Conservation (phyloP, 2,797 vertebrate genomes). For the Smutsia gigantea region DNA sequence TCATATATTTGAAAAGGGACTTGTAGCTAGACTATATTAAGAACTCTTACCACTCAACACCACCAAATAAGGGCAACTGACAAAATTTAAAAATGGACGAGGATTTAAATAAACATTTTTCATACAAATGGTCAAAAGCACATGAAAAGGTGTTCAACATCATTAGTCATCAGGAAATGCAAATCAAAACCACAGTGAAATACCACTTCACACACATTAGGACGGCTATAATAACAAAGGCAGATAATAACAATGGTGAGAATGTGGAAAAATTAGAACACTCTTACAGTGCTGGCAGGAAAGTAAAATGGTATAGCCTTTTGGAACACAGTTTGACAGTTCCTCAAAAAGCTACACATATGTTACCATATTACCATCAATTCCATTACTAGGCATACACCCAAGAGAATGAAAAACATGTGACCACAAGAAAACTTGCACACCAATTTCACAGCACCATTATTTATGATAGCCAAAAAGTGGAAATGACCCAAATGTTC, state of each 20-base stretch:
- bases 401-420: constrained; percentile 3
- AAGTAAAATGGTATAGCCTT: not conserved
- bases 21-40: not conserved
- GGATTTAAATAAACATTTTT: not conserved
- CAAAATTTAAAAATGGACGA: not conserved
- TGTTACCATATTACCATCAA: not conserved
- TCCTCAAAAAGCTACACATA: not conserved
- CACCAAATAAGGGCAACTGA: not conserved
- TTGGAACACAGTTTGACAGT: not conserved
- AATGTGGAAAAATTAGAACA: not conserved
- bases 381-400: not conserved
- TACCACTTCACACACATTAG: not conserved
- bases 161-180: not conserved
- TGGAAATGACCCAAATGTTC: not conserved
- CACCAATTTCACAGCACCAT: not conserved
- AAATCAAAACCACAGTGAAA: not conserved
- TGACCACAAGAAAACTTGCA: not conserved
- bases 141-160: not conserved
- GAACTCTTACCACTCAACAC: not conserved
- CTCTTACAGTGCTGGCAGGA: not conserved
- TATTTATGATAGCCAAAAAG: not conserved
- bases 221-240: not conserved
- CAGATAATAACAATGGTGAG: not conserved
- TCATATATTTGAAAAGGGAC: not conserved
- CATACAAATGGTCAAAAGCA: not conserved